A percentile compares a stretch with the other conserved stretches of the same genome.
Evolutionary conservation across 2,888 invertebrate genomes (phyloP).

Genomic region (Tipula confusa): DNA sequence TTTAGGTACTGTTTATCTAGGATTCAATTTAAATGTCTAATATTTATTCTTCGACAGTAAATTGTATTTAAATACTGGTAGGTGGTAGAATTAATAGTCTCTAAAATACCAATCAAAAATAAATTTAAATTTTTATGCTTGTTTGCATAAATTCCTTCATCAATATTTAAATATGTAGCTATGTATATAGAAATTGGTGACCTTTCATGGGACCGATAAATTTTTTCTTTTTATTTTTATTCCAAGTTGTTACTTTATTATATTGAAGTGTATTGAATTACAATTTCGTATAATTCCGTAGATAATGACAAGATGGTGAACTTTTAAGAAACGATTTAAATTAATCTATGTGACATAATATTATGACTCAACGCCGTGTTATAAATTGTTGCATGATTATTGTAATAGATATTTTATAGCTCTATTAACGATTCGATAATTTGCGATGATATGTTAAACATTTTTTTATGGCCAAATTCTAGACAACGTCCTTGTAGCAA

Average conservation of each 20-base stretch:
- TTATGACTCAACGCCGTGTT: not conserved
- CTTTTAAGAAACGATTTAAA: not conserved
- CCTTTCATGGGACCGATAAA: not conserved
- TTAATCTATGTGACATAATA: not conserved
- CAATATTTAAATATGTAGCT: not conserved
- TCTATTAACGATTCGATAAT: not conserved
- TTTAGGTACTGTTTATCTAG: not conserved
- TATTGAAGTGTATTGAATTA: not conserved
- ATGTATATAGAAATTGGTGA: not conserved
- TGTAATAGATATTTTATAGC: not conserved
- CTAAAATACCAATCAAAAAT: not conserved
- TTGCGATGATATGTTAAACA: not conserved
- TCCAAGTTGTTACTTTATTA: too few relatives aligned
- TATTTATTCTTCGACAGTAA: not conserved
- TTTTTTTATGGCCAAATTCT: not conserved
- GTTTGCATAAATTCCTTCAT: not conserved
- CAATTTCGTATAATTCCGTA: too few relatives aligned
- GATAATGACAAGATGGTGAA: not conserved
- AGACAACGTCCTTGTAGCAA: not conserved
- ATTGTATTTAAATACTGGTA: conserved; percentile 12
- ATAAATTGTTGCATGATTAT: not conserved
- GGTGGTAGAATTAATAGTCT: not conserved
- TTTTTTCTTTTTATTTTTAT: not conserved
- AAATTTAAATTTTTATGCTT: not conserved
- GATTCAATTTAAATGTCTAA: conserved; percentile 12